These are phyloP conservation scores for Drosophila pegasa DNA, from an alignment of 2,888 invertebrate genomes.

Conservation along the genomic window DNA sequence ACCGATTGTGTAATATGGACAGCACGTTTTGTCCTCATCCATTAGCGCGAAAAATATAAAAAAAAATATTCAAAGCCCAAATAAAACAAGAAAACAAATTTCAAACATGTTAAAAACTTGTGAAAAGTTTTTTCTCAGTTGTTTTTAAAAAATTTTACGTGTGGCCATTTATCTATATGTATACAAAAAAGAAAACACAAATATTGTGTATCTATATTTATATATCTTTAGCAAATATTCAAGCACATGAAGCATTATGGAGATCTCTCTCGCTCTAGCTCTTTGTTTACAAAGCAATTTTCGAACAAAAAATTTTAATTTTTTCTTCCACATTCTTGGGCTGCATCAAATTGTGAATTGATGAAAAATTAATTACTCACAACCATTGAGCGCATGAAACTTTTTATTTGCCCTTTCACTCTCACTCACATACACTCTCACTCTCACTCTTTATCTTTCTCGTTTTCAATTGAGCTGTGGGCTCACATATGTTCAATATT, in stretches of 20 bases:
- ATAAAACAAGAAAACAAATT: conserved; percentile 12
- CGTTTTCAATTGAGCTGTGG: conserved; percentile 27
- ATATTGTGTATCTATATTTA: neutral
- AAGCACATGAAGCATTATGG: conserved; percentile 1
- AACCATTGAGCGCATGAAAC: conserved; percentile 38
- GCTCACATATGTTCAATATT: conserved; percentile 20
- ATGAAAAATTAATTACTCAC: conserved; percentile 35
- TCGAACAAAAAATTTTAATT: conserved; percentile 9
- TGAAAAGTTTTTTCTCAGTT: conserved; percentile 25
- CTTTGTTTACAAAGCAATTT: conserved; percentile 40
- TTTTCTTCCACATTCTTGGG: conserved; percentile 24
- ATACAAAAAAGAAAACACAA: neutral
- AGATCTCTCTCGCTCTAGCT: neutral
- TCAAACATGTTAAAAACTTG: conserved; percentile 26
- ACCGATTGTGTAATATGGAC: neutral
- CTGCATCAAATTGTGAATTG: conserved; percentile 33
- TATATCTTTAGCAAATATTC: conserved; percentile 9
- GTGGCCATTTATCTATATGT: neutral
- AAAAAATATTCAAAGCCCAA: conserved; percentile 21
- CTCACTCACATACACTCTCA: neutral
- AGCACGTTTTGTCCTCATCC: conserved; percentile 14
- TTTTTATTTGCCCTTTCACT: conserved; percentile 10
- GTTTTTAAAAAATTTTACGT: conserved; percentile 2
- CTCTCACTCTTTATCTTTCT: neutral
- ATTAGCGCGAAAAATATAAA: conserved; percentile 8